phyloP scores from a whole-genome alignment of 2,888 invertebrate species.

The Lamproptera curius region DNA sequence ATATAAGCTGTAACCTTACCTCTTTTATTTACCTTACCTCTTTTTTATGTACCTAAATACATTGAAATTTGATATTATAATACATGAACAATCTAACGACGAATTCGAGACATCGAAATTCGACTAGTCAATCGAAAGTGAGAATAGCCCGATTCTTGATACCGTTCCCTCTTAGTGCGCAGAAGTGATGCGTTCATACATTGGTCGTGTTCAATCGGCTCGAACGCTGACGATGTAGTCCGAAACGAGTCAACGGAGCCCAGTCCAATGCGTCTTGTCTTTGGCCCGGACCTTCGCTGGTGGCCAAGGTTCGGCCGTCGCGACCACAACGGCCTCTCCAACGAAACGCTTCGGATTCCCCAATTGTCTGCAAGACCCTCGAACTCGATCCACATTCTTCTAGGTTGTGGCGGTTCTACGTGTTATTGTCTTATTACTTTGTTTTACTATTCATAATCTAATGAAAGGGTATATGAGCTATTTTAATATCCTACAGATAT shows the following conservation, averaged over 20 bases:
- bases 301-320: slow-evolving; percentile 61
- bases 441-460: too few relatives aligned
- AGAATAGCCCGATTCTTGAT: slow-evolving; percentile 86
- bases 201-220: slow-evolving; percentile 91
- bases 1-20: too few relatives aligned
- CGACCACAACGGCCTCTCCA: slow-evolving; percentile 72
- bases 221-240: slow-evolving; percentile 82
- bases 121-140: slow-evolving; percentile 70
- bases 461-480: too few relatives aligned
- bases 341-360: slow-evolving; percentile 69
- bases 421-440: too few relatives aligned
- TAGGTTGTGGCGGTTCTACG: too few relatives aligned
- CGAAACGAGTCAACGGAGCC: slow-evolving; percentile 85
- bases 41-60: too few relatives aligned
- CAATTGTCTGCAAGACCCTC: slow-evolving; percentile 71
- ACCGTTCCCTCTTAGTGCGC: slow-evolving; percentile 95
- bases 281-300: slow-evolving; percentile 56
- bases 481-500: too few relatives aligned
- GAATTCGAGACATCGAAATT: slow-evolving; percentile 70
- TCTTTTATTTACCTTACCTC: too few relatives aligned
- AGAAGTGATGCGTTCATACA: slow-evolving; percentile 92
- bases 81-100: slow-evolving; percentile 76
- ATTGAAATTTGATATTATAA: too few relatives aligned
- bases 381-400: slow-evolving; percentile 87
- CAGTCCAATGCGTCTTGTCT: slow-evolving; percentile 66